Base-by-base conservation (phyloP, 2,113 vertebrate genomes). In the Melanostigma gelatinosum region DNA sequence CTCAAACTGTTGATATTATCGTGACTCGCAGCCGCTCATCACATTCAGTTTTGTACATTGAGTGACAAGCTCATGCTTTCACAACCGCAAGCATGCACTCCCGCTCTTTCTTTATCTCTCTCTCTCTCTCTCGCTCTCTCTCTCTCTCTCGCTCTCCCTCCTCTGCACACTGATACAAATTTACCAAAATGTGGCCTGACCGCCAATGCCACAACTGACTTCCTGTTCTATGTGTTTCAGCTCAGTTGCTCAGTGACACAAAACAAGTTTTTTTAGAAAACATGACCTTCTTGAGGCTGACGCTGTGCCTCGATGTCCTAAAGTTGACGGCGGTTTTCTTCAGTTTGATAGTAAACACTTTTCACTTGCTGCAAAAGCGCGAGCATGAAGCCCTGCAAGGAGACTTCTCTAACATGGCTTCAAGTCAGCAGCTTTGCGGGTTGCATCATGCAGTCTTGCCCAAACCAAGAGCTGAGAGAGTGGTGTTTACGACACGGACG, bases 161-260 rank as follows among this genome's bases (percentile, higher is more conserved):
- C 83, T 91, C 82, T 87, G 79, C 86, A 81, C 80, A 76, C 80
- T 94, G 92, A 93, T 91, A 94, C 88, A 91, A 92, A 93, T 91
- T 93, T 81, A 94, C 86, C 72, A 79, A 78, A 92, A 81, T 93
- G 85, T 48, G 91, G 92, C 93, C 86, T 88, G 89, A 90, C 94
- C 93, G 85, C 92, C 44, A 75, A 90, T 92, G 90, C 94, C 94
- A 93, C 94, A 95, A 94, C 94, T 91, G 88, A 94, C 95, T 95
- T 95, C 94, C 95, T 95, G 94, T 93, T 94, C 85, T 80, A 78
- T 89, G 80, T 78, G 91, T 92, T 94, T 93, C 93, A 82, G 85
- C 60, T 24, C 70, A 80, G 93, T 93, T 94, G 91, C 92, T 90
- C 76, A 55, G 91, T 85, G 86, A 92, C 88, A 90, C 87, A 90